Base-by-base conservation (phyloP, 2,888 invertebrate genomes). In the Teleogryllus oceanicus region DNA sequence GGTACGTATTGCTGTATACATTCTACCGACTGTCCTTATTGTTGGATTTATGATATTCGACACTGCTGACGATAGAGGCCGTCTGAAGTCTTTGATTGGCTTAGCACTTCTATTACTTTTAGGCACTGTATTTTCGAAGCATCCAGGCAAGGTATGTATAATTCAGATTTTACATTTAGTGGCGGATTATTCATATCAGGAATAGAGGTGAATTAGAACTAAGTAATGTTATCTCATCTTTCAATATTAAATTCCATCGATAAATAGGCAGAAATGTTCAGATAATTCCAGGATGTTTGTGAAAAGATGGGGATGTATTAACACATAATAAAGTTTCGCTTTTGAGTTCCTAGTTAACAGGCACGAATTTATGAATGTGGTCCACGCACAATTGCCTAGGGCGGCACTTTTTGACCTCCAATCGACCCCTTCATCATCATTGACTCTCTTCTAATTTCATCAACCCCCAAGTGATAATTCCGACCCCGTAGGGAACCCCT, bases 51-150 rank as follows among this genome's bases (percentile, higher is more conserved):
- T 96, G 1, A 89, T 89, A 82, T 85, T 92, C 80, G 94, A 95
- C 85, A 91, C 94, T 0, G 84, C 85, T 78, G 88, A 90, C 0
- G 86, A 90, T 0, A 87, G 88, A 8, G 86, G 89, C 78, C 89
- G 96, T 82, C 88, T 96, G 77, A 89, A 92, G 79, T 94, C 96
- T 0, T 85, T 94, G 13, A 84, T 90, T 8, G 96, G 95, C 1
- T 88, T 95, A 2, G 83, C 88, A 0, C 86, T 91, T 16, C 89
- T 96, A 74, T 84, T 96, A 24, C 20, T 90, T 0, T 84, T 91
- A 37, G 92, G 92, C n/a, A 92, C 90, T 84, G 74, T 91, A 11
- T 91, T 92, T 84, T 93, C 93, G 4, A 90, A 90, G 79, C 87
- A 92, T 85, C 89, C 90, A 80, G 84, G 87, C 82, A 85, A 89